A percentile compares a stretch with the other conserved stretches of the same genome.
Evolutionary conservation across 2,113 vertebrate species (phyloP).

Genomic region (Gambusia affinis): DNA sequence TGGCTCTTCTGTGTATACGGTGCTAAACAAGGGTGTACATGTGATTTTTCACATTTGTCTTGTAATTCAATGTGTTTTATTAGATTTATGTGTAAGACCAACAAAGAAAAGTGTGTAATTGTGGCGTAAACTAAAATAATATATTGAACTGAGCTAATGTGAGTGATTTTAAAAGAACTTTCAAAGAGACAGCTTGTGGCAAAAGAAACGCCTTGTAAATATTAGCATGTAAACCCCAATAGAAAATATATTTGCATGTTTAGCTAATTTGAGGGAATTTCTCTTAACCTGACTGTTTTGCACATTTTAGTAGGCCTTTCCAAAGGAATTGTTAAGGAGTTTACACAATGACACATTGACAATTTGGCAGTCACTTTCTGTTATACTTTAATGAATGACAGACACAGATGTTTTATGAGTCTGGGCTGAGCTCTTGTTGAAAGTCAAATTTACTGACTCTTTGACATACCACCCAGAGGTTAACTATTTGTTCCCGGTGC

Average conservation of each 20-base stretch:
- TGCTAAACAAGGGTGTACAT: too few relatives aligned
- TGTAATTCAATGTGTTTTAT: too few relatives aligned
- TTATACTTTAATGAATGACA: conserved; percentile 13
- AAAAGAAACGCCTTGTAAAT: conserved; percentile 36
- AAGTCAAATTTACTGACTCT: conserved; percentile 22
- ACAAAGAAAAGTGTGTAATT: too few relatives aligned
- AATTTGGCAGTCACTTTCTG: neutral
- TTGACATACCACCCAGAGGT: neutral
- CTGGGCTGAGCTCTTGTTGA: conserved; percentile 19
- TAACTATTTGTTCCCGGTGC: conserved; percentile 4
- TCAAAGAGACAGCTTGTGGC: conserved; percentile 22
- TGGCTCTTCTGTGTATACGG: neutral
- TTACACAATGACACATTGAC: neutral
- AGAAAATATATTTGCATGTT: conserved; percentile 1
- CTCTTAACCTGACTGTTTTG: too few relatives aligned
- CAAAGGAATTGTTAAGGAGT: too few relatives aligned
- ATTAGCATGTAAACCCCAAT: neutral
- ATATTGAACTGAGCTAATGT: conserved; percentile 29
- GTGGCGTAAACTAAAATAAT: too few relatives aligned
- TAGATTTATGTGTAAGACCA: too few relatives aligned
- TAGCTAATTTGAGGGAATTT: neutral
- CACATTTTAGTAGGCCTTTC: neutral
- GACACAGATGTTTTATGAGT: conserved; percentile 6
- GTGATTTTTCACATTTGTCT: too few relatives aligned
- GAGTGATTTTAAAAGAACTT: conserved; percentile 44